Evolutionary conservation across 2,888 invertebrate genomes (phyloP).

Genomic region (Epinotia demarniana): DNA sequence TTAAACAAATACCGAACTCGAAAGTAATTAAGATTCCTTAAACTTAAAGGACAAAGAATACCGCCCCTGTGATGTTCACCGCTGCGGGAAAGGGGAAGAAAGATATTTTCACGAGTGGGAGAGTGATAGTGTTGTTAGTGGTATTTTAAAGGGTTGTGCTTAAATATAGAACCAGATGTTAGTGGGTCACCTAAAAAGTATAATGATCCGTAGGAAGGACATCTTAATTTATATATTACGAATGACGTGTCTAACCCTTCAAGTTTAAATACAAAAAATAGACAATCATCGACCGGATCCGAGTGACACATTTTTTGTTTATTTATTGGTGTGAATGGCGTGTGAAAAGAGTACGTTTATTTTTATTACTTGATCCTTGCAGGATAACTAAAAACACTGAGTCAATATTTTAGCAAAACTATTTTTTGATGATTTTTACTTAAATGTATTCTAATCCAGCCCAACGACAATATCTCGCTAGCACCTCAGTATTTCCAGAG

Average conservation of each 20-base stretch:
- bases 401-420: too few relatives aligned
- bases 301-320: background rate
- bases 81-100: conserved; percentile 29
- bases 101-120: conserved; percentile 4
- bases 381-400: too few relatives aligned
- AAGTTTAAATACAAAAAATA: background rate
- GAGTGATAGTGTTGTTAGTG: conserved; percentile 18
- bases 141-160: conserved; percentile 30
- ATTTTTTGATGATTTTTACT: too few relatives aligned
- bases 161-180: conserved; percentile 38
- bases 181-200: conserved; percentile 23
- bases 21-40: conserved; percentile 34
- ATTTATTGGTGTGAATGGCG: too few relatives aligned
- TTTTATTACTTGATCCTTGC: too few relatives aligned
- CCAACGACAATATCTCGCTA: too few relatives aligned
- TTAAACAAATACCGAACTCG: conserved; percentile 11
- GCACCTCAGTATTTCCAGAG: too few relatives aligned
- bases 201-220: background rate
- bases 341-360: too few relatives aligned
- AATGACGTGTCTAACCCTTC: background rate
- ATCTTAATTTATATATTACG: conserved; percentile 9
- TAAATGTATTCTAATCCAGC: too few relatives aligned
- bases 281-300: background rate
- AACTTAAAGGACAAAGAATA: conserved; percentile 23
- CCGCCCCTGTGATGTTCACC: conserved; percentile 34